Conservation (phyloP, 1,140 invertebrate genomes). For the Araneus ventricosus region DNA sequence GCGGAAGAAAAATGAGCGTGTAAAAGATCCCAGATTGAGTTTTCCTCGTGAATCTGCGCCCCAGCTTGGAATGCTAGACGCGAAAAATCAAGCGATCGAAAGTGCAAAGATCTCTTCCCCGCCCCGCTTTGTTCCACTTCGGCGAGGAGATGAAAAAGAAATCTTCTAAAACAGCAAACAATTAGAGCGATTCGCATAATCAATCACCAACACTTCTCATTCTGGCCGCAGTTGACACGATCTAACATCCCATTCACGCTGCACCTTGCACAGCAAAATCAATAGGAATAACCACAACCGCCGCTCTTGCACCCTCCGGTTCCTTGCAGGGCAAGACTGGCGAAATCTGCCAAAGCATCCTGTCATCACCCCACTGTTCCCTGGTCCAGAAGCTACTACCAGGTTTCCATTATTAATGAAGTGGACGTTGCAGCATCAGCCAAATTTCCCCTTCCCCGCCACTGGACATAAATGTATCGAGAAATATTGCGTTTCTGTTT, state of each 20-base stretch:
- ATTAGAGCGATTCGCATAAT: slow-evolving; percentile 55
- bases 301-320: not conserved
- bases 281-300: slow-evolving; percentile 57
- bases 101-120: not conserved
- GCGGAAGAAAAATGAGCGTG: not conserved
- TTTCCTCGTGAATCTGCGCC: not conserved
- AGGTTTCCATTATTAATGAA: slow-evolving; percentile 68
- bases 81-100: not conserved
- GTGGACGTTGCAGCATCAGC: slow-evolving; percentile 60
- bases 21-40: not conserved
- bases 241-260: slow-evolving; percentile 53
- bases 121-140: not conserved
- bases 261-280: slow-evolving; percentile 24
- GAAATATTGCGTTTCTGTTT: slow-evolving; percentile 56
- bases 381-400: slow-evolving; percentile 43
- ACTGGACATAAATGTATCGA: slow-evolving; percentile 54
- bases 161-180: slow-evolving; percentile 38
- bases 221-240: slow-evolving; percentile 55
- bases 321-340: not conserved
- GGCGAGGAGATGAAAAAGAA: not conserved
- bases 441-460: slow-evolving; percentile 47
- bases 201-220: slow-evolving; percentile 29
- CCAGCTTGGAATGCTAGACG: not conserved
- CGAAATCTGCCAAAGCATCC: slow-evolving; percentile 60
- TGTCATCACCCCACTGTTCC: slow-evolving; percentile 50